Percentiles rank a stretch among this genome's conserved stretches.
Evolutionary conservation across 2,888 invertebrate species (phyloP).

Genomic region (Drosophila kanekoi): DNA sequence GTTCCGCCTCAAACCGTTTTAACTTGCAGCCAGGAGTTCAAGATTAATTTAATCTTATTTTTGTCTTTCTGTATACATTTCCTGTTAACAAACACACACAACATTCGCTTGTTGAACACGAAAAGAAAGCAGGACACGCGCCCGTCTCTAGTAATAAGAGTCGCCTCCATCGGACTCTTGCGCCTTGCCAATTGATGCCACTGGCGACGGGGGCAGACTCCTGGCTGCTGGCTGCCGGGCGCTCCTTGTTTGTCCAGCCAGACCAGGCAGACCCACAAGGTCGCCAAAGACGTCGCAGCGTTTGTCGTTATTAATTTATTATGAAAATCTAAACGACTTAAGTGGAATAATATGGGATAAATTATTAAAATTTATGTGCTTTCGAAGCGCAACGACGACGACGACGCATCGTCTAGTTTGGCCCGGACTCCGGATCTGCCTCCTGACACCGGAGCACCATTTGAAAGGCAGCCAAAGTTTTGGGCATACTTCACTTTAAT

Average conservation of each 20-base stretch:
- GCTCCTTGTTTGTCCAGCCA: conserved; percentile 47
- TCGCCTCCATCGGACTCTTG: conserved; percentile 50
- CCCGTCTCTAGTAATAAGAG: conserved; percentile 45
- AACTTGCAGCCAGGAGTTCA: too few species aligned
- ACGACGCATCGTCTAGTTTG: conserved; percentile 30
- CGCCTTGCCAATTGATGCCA: conserved; percentile 67
- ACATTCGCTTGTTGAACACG: not conserved
- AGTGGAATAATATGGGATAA: conserved; percentile 84
- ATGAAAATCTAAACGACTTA: conserved; percentile 84
- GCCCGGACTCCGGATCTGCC: conserved; percentile 13
- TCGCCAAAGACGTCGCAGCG: conserved; percentile 58
- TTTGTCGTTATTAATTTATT: conserved; percentile 83
- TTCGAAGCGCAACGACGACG: conserved; percentile 60
- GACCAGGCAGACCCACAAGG: conserved; percentile 44
- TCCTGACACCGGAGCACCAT: conserved; percentile 30
- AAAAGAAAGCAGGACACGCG: not conserved
- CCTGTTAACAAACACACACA: not conserved
- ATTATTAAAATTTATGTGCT: conserved; percentile 84
- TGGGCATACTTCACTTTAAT: conserved; percentile 73
- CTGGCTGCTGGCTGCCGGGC: conserved; percentile 7
- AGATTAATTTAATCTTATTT: too few species aligned
- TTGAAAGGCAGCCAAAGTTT: conserved; percentile 76
- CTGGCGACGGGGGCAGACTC: conserved; percentile 7
- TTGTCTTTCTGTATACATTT: too few species aligned
- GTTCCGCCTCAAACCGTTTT: too few species aligned